Conservation (phyloP, 2,113 vertebrate genomes). For the Sapajus apella region DNA sequence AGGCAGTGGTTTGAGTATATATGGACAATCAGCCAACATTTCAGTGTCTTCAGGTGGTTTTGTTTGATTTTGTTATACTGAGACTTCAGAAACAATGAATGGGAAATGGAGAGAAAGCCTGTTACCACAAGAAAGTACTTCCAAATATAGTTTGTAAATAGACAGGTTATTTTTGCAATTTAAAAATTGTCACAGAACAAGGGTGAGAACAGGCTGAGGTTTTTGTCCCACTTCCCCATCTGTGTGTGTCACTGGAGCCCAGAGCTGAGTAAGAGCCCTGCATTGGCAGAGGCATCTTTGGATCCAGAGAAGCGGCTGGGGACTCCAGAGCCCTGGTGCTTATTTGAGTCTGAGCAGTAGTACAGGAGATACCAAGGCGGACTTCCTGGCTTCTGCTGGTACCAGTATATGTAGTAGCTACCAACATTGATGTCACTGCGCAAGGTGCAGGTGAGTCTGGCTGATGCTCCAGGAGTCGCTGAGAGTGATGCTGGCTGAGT, state of each 20-base stretch:
- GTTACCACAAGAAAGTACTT: accelerated
- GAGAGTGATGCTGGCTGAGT: not conserved
- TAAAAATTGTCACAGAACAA: no score
- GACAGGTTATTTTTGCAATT: not conserved
- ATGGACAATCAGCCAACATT: not conserved
- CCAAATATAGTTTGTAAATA: not conserved
- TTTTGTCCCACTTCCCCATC: not conserved
- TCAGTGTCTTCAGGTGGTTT: not conserved
- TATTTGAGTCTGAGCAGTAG: no score
- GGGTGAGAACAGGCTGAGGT: not conserved
- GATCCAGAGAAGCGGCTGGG: no score
- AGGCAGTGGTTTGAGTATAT: not conserved
- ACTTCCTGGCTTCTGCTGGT: not conserved
- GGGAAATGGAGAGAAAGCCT: not conserved
- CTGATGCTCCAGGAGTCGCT: not conserved
- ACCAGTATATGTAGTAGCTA: accelerated
- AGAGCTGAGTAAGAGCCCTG: no score
- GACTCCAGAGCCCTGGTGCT: no score
- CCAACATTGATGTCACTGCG: not conserved
- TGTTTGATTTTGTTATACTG: not conserved
- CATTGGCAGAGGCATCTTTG: no score
- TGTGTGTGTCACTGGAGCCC: not conserved
- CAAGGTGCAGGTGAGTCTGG: not conserved
- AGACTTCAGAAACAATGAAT: not conserved
- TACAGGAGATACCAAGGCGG: not conserved